Conservation (phyloP, 2,113 vertebrate genomes). For the Nycticryphes semicollaris region DNA sequence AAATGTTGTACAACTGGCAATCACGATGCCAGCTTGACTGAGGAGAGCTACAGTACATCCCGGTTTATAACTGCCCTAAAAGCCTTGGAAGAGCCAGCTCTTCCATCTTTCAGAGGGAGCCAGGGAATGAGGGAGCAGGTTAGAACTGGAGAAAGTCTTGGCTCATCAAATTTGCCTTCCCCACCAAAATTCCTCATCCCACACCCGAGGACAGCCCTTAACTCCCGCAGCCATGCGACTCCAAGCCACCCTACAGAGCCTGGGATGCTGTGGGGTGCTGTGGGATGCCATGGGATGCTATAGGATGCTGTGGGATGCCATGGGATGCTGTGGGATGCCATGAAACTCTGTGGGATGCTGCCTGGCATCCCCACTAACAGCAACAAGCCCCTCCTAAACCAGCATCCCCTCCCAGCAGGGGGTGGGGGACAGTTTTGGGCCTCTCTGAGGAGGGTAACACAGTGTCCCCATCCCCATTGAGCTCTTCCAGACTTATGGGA, state of each 20-base stretch:
- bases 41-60: background rate
- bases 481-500: background rate
- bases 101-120: background rate
- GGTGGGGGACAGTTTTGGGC: background rate
- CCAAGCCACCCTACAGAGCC: background rate
- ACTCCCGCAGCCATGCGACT: background rate
- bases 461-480: background rate
- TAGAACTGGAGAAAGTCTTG: background rate
- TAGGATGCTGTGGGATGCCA: no score
- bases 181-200: background rate
- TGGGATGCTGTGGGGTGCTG: background rate
- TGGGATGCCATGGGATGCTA: background rate
- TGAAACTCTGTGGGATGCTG: background rate
- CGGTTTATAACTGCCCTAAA: background rate
- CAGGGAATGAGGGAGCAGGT: background rate
- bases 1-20: background rate
- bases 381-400: background rate
- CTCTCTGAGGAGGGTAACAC: rapidly evolving
- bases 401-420: background rate
- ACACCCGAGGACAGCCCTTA: rapidly evolving
- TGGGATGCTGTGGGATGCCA: background rate
- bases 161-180: background rate
- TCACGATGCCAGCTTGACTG: rapidly evolving
- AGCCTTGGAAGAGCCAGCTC: background rate
- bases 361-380: rapidly evolving